Evolutionary conservation across 2,113 vertebrate species (phyloP).

Genomic region (Dipodomys spectabilis): DNA sequence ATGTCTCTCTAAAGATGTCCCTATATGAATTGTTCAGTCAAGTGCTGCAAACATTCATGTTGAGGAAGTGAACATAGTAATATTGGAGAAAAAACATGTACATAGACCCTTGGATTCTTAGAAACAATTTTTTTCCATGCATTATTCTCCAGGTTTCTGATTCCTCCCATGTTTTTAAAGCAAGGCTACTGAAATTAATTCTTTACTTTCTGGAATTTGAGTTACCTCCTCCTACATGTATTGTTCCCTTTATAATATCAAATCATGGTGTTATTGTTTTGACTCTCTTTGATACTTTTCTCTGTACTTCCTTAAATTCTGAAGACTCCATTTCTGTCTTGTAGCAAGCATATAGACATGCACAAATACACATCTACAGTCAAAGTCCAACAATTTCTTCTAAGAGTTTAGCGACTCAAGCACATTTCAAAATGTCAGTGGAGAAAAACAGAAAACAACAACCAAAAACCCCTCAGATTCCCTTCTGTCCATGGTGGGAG

Average conservation of each 20-base stretch:
- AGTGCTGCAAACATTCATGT: neutral
- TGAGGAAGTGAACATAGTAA: neutral
- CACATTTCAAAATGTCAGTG: neutral
- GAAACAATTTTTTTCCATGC: neutral
- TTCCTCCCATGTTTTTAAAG: neutral
- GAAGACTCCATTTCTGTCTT: neutral
- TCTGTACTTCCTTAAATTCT: neutral
- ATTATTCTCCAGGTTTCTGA: accelerated
- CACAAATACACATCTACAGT: neutral
- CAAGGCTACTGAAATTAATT: neutral
- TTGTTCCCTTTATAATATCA: neutral
- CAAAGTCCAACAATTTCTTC: neutral
- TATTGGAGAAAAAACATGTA: neutral
- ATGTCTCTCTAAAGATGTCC: neutral
- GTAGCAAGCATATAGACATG: accelerated
- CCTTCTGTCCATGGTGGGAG: too few relatives aligned
- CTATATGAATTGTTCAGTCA: neutral
- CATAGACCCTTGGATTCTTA: neutral
- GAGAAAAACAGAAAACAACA: neutral
- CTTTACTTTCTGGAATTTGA: neutral
- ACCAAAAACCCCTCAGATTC: neutral
- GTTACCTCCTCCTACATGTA: neutral
- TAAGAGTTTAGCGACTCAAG: neutral
- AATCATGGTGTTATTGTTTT: neutral
- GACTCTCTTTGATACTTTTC: neutral